A percentile compares a stretch with the other conserved stretches of the same genome.
Evolutionary conservation across 1,140 invertebrate species (phyloP).

Genomic region (Pogonognathellus flavescens): DNA sequence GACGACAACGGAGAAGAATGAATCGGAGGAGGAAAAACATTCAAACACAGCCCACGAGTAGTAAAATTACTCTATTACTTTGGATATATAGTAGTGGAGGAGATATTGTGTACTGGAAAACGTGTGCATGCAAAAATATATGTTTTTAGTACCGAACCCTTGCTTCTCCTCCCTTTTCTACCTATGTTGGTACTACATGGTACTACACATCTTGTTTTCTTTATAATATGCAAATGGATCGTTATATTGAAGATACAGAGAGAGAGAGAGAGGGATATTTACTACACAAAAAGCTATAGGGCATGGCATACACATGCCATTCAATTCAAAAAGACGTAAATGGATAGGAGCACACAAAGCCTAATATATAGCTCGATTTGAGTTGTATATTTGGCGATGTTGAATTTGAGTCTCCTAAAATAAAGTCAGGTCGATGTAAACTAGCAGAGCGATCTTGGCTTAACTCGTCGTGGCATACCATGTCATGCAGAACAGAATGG

Average conservation of each 20-base stretch:
- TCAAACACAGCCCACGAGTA: neutral
- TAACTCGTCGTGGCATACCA: neutral
- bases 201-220: too few species aligned
- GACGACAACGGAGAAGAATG: neutral
- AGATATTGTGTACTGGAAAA: neutral
- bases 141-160: neutral
- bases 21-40: slow-evolving; percentile 1
- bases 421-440: neutral
- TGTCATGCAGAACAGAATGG: neutral
- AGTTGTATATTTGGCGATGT: too few species aligned
- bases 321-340: too few species aligned
- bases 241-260: too few species aligned
- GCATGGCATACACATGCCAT: neutral
- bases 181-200: too few species aligned
- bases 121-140: neutral
- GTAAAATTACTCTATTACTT: neutral
- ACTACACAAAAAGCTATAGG: too few species aligned
- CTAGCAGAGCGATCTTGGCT: neutral
- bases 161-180: too few species aligned
- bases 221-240: too few species aligned
- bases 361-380: too few species aligned
- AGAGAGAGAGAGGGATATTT: too few species aligned
- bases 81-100: too few species aligned
- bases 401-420: neutral
- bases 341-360: too few species aligned